Conservation (phyloP, 2,888 invertebrate genomes). For the Petrophora chlorosata region DNA sequence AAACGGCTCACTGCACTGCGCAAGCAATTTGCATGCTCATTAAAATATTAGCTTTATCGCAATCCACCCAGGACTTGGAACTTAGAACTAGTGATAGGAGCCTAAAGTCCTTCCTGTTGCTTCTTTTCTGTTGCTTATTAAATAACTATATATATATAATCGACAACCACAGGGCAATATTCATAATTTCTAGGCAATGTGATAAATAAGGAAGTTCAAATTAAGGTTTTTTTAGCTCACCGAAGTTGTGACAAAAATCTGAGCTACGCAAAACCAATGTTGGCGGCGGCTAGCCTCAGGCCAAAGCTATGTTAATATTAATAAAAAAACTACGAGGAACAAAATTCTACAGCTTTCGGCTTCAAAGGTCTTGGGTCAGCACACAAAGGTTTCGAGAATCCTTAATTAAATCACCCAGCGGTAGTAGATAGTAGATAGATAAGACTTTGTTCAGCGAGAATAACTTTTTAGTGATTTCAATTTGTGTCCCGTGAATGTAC, state of each 20-base stretch:
- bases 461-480: slow-evolving; percentile 14
- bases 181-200: no score
- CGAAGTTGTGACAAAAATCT: no score
- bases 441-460: background rate
- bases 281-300: no score
- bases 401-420: slow-evolving; percentile 6
- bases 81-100: background rate
- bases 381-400: slow-evolving; percentile 23
- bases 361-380: slow-evolving; percentile 30
- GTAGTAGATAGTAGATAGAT: background rate
- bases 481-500: slow-evolving; percentile 26
- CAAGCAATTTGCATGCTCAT: slow-evolving; percentile 58
- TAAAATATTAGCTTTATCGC: slow-evolving; percentile 54
- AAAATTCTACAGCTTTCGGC: slow-evolving; percentile 1
- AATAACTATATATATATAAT: no score
- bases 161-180: no score
- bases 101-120: no score
- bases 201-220: no score
- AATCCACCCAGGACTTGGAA: no score
- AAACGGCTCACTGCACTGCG: slow-evolving; percentile 46
- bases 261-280: background rate
- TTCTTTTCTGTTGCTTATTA: no score
- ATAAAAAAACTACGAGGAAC: background rate
- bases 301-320: no score
- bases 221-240: no score